These are phyloP conservation scores for Chaetura pelagica DNA, from an alignment of 2,113 vertebrate species.

Conservation along the genomic window DNA sequence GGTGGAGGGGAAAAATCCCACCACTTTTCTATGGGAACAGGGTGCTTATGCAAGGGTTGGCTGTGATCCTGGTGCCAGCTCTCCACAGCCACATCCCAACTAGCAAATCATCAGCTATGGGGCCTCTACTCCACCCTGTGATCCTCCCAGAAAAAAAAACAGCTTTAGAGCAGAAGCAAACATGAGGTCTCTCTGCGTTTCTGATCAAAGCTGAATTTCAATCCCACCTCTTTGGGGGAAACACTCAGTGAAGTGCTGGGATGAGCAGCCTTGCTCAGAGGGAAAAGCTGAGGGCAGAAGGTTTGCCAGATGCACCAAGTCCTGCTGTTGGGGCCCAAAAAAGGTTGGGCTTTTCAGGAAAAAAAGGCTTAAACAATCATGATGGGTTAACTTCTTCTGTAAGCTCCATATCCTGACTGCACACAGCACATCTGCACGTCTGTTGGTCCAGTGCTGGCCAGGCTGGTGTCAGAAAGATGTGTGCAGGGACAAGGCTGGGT, in stretches of 20 bases:
- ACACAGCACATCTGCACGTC: neutral
- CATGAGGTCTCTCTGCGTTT: neutral
- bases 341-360: neutral
- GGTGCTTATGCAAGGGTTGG: neutral
- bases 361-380: neutral
- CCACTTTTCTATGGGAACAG: accelerated
- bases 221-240: neutral
- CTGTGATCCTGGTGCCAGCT: neutral
- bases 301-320: neutral
- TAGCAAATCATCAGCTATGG: accelerated
- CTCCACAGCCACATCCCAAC: neutral
- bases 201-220: neutral
- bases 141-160: neutral
- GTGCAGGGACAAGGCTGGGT: neutral
- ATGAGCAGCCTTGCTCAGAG: neutral
- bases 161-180: neutral
- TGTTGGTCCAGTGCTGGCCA: neutral
- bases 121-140: neutral
- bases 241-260: neutral
- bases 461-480: neutral
- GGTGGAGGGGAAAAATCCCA: neutral
- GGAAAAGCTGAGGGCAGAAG: neutral
- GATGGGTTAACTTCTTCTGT: neutral
- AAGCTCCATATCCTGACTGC: neutral
- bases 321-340: neutral